A percentile compares a stretch with the other conserved stretches of the same genome.
These are phyloP conservation scores for Passer montanus DNA, from an alignment of 2,113 vertebrate genomes.

Conservation along the genomic window DNA sequence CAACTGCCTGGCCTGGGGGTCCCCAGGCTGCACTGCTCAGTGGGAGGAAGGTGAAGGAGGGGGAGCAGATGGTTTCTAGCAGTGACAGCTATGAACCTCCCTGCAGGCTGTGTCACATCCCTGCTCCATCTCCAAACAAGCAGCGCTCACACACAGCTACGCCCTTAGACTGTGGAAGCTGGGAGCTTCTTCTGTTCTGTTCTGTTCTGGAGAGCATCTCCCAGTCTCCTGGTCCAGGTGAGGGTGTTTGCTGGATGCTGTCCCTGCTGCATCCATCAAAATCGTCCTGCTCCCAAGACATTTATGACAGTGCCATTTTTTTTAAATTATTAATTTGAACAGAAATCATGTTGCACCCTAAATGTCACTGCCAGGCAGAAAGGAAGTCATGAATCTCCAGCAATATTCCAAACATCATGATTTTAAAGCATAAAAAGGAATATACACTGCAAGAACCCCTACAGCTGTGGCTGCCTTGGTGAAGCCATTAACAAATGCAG, in stretches of 20 bases:
- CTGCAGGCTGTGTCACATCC: neutral
- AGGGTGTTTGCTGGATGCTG: neutral
- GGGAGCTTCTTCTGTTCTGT: neutral
- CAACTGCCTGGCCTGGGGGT: neutral
- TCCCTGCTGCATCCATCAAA: neutral
- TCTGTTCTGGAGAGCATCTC: neutral
- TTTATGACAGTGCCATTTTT: neutral
- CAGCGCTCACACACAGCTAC: neutral
- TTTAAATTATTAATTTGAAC: neutral
- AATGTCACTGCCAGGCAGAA: neutral
- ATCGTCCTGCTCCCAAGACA: neutral
- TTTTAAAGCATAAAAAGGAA: neutral
- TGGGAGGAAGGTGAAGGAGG: neutral
- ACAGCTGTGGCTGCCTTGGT: constrained; percentile 21
- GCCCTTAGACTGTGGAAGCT: neutral
- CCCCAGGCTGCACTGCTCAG: neutral
- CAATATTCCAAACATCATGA: neutral
- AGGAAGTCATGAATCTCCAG: neutral
- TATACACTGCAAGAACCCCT: neutral
- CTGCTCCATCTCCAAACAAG: neutral
- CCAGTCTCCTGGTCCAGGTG: neutral
- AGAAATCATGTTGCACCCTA: neutral
- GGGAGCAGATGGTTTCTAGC: neutral
- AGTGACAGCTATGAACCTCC: neutral
- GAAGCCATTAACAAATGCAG: constrained; percentile 21